Conservation (phyloP, 2,888 invertebrate genomes). For the Anthoptus insignis region DNA sequence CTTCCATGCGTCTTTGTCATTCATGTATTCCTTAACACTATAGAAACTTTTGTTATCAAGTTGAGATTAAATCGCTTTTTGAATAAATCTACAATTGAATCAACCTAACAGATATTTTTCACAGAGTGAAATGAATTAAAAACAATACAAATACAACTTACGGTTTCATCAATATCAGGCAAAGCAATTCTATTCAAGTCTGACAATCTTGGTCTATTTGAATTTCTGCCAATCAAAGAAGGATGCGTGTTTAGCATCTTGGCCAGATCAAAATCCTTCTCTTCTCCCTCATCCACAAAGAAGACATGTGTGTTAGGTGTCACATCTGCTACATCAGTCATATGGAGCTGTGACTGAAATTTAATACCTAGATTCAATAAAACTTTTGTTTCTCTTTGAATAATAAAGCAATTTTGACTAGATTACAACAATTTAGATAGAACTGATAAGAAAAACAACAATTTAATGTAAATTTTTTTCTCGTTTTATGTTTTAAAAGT, state of each 20-base stretch:
- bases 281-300: conserved; percentile 90
- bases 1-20: too few species aligned
- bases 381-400: background rate
- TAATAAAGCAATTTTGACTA: background rate
- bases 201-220: conserved; percentile 89
- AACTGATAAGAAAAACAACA: too few species aligned
- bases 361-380: background rate
- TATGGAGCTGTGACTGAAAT: conserved; percentile 91
- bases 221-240: conserved; percentile 88
- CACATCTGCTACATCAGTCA: conserved; percentile 91
- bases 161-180: conserved; percentile 87
- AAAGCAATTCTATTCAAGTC: conserved; percentile 86
- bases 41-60: too few species aligned
- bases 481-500: too few species aligned
- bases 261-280: conserved; percentile 90
- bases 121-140: too few species aligned
- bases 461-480: too few species aligned
- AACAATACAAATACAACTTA: conserved; percentile 51
- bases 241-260: conserved; percentile 92
- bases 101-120: too few species aligned
- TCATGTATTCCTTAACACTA: too few species aligned
- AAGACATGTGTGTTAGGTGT: conserved; percentile 92
- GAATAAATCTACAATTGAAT: too few species aligned
- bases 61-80: too few species aligned
- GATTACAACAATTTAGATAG: too few species aligned